Base-by-base conservation (phyloP, 2,113 vertebrate genomes). In the Phycodurus eques region DNA sequence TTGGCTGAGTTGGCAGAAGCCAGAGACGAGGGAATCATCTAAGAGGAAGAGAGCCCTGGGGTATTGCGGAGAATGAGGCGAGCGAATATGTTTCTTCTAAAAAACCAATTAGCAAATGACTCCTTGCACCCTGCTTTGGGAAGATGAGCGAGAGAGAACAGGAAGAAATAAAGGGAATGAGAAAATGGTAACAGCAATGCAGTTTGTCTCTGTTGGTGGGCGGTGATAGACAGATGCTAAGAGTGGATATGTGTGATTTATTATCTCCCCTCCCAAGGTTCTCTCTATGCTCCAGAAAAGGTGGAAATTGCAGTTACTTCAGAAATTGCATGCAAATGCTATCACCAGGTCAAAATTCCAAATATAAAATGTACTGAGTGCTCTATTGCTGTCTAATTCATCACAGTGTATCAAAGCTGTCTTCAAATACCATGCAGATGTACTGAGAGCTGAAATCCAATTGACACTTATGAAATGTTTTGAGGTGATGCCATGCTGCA, bases 41-140 rank as follows among this genome's bases (percentile, higher is more conserved):
- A 81, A 87, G 82, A 88, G 76, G 86, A 83, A 82, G 81, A 77
- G 74, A 87, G 85, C 90, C 85, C 79, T 79, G 71, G 83, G 89
- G 91, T 88, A 86, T 85, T 75, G 76, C 80, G 86, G 86, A 88
- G 88, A 89, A 79, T 85, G 82, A 81, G 76, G 80, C 83, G 62
- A 86, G 79, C 60, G 66, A 84, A 85, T 81, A 87, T 67, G 81
- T 83, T 87, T 85, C 73, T 77, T 79, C 84, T 84, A 86, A 88
- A 87, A 92, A 90, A 89, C 89, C 90, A 93, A 93, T 93, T 93
- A 92, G 86, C 85, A 90, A 91, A 92, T 90, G 88, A 92, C 82
- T 91, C 85, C 84, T 81, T 59, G 68, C 89, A 81, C 87, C 82
- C 83, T 69, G 79, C 78, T 77, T 74, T 80, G 80, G 83, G 82